These are phyloP conservation scores for Scartelaos histophorus DNA, from an alignment of 2,113 vertebrate genomes.

Conservation along the genomic window DNA sequence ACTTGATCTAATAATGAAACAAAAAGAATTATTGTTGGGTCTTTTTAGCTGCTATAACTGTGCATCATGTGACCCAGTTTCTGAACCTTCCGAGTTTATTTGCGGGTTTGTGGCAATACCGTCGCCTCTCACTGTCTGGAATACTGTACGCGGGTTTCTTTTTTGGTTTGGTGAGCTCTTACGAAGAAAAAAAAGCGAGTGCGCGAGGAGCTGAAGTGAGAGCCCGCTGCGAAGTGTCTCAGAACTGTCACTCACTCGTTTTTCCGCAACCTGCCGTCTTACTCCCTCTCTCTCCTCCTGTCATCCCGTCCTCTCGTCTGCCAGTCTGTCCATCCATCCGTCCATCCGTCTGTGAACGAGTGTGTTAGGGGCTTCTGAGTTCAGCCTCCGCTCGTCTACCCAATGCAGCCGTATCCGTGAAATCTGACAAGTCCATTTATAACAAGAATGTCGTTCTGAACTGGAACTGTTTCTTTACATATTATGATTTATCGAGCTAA, in stretches of 20 bases:
- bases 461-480: not conserved
- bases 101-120: not conserved
- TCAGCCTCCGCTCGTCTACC: not conserved
- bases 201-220: not conserved
- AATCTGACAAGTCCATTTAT: not conserved
- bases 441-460: not conserved
- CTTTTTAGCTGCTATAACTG: not conserved
- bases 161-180: not conserved
- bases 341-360: not conserved
- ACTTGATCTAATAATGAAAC: not conserved
- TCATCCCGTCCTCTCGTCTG: not conserved
- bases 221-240: not conserved
- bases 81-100: not conserved
- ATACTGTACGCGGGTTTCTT: not conserved
- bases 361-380: not conserved
- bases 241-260: not conserved
- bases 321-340: not conserved
- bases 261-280: not conserved
- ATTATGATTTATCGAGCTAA: too few species aligned
- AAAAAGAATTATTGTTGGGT: not conserved
- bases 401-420: not conserved
- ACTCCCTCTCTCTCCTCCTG: not conserved
- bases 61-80: not conserved
- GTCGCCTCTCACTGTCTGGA: not conserved
- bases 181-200: not conserved